Evolutionary conservation across 2,113 vertebrate genomes (phyloP).

Genomic region (Herpailurus yagouaroundi): DNA sequence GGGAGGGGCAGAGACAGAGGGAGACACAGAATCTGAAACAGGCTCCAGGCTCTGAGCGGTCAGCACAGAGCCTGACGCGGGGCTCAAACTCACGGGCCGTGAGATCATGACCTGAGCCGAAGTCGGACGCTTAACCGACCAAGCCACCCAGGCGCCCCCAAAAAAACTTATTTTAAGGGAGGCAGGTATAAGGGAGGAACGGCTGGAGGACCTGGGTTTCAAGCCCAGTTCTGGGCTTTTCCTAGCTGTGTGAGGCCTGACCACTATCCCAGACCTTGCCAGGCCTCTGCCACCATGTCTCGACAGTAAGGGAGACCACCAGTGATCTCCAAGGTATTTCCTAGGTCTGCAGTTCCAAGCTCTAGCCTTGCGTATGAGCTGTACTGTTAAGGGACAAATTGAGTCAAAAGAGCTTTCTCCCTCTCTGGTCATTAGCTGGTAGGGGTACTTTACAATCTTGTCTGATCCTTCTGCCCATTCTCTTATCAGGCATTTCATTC

Average conservation of each 20-base stretch:
- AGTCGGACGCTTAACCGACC: too few species aligned
- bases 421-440: not conserved
- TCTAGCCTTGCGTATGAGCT: not conserved
- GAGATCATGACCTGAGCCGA: too few species aligned
- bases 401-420: not conserved
- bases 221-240: not conserved
- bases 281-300: not conserved
- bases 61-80: too few species aligned
- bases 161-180: not conserved
- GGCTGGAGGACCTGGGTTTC: not conserved
- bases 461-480: not conserved
- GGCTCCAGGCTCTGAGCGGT: too few species aligned
- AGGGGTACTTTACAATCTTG: not conserved
- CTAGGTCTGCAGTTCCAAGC: not conserved
- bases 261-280: not conserved
- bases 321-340: not conserved
- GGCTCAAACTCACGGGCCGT: too few species aligned
- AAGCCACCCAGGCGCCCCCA: too few species aligned
- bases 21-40: too few species aligned
- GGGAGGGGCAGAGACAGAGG: too few species aligned
- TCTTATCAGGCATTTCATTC: not conserved
- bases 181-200: not conserved
- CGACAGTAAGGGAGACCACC: not conserved
- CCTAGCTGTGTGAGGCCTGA: not conserved
- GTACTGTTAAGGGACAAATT: not conserved